These are phyloP conservation scores for Epizoanthus ramosus DNA, from an alignment of 92 coral and sea anemone genomes.

Conservation along the genomic window DNA sequence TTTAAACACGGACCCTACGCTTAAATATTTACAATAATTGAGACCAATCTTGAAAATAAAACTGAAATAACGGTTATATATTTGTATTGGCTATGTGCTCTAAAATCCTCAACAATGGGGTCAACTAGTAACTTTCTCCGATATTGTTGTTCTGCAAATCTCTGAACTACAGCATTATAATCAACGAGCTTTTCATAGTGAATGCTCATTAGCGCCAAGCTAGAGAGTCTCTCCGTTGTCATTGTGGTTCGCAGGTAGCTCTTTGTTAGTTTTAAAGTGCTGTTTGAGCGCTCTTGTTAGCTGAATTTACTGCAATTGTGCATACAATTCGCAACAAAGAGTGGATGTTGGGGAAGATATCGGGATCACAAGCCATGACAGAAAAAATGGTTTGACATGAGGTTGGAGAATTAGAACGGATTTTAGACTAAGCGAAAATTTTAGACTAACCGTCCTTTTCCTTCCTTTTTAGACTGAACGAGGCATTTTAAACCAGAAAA, in stretches of 20 bases:
- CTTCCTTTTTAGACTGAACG: no score
- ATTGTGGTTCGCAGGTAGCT: conserved; percentile 24
- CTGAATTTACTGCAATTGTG: conserved; percentile 48
- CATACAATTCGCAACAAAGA: conserved; percentile 44
- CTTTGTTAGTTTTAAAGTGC: conserved; percentile 36
- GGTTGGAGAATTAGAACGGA: no score
- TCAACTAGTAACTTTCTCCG: no score
- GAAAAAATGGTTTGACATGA: not conserved
- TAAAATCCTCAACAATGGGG: no score
- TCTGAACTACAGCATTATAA: conserved; percentile 40
- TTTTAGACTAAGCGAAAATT: no score
- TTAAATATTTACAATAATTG: no score
- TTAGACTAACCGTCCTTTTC: no score
- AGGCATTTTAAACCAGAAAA: no score
- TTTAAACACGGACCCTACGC: no score
- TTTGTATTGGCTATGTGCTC: no score
- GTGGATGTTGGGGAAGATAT: conserved; percentile 42
- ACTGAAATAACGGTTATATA: no score
- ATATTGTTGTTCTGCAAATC: not conserved
- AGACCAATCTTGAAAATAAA: no score
- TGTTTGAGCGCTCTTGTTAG: conserved; percentile 45
- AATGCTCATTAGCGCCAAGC: conserved; percentile 42
- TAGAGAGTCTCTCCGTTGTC: not conserved
- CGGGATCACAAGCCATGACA: conserved; percentile 41
- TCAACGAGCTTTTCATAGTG: conserved; percentile 26